Evolutionary conservation across 2,797 vertebrate species (phyloP).

Genomic region (Danio aesculapii): DNA sequence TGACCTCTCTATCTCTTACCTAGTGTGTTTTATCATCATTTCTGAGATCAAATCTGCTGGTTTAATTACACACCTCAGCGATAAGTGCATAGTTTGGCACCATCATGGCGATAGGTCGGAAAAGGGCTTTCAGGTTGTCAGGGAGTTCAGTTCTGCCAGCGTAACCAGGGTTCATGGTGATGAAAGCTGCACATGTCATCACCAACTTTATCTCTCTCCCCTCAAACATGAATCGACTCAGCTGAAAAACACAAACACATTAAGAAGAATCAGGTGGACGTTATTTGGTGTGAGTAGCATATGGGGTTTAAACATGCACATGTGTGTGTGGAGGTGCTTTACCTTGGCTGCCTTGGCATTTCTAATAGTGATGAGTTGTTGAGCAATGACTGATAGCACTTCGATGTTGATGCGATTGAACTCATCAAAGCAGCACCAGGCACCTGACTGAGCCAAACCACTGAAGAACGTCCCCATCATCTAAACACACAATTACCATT

Average conservation of each 20-base stretch:
- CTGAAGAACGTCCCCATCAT: conserved; percentile 92
- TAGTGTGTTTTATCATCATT: conserved; percentile 30
- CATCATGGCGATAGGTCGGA: conserved; percentile 91
- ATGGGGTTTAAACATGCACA: neutral
- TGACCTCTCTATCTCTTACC: conserved; percentile 16
- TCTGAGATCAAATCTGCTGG: conserved; percentile 14
- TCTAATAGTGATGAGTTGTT: conserved; percentile 88
- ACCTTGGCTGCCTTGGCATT: conserved; percentile 89
- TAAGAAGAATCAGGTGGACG: too few species aligned
- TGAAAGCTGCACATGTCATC: conserved; percentile 89
- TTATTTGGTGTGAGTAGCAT: neutral
- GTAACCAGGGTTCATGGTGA: conserved; percentile 92
- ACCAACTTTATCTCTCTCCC: conserved; percentile 88
- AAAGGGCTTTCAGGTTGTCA: conserved; percentile 89
- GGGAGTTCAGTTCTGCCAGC: conserved; percentile 89
- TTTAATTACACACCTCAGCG: conserved; percentile 79
- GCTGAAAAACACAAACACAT: conserved; percentile 67
- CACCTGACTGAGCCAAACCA: conserved; percentile 88
- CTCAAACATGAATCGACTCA: conserved; percentile 87
- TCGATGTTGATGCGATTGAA: conserved; percentile 90
- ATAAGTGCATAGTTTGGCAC: conserved; percentile 90
- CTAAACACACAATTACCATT: conserved; percentile 66
- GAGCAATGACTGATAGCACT: conserved; percentile 88
- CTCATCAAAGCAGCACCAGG: conserved; percentile 92
- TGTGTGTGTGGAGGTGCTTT: conserved; percentile 10